Evolutionary conservation across 92 coral and sea anemone genomes (phyloP), one percentile per base, ranked within the genome.

Genomic region (Paragorgia papillata): DNA sequence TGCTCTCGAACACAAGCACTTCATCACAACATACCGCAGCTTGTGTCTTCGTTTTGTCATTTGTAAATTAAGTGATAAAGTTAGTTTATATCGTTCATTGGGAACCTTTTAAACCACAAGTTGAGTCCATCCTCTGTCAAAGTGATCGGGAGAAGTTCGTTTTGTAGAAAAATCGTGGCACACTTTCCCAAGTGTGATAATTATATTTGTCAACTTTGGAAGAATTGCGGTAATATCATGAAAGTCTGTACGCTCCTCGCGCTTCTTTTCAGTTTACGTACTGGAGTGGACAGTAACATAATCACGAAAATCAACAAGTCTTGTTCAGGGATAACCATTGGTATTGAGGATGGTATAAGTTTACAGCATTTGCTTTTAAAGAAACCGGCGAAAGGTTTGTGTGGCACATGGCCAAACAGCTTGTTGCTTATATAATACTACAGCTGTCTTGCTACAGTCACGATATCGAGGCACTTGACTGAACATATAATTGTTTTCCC

Each of bases 321-420:
- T 1, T 68, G 75, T 68, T 46, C 60, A 1, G 58, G 20, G 2
- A 54, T 68, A 44, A 44, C 58, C 44, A n/a, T 34, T 68, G 59
- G 32, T 20, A 26, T 20, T 48, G 24, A 68, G 48, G 7, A 7
- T 46, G 54, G 27, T n/a, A 49, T 68, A n/a, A n/a, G n/a, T 41
- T 57, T 59, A 44, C 40, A 44, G 40, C 13, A 37, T 44, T 33
- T 26, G n/a, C 8, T 68, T 25, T 29, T 68, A 31, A 46, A 28
- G 58, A 68, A 68, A 44, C 75, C 75, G 17, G 21, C 43, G 14
- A 9, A 24, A 68, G 75, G 75, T 68, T 68, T 26, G 75, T 41
- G 21, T 37, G 40, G 19, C 21, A 62, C 24, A 25, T 31, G 34
- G 2, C 40, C 32, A n/a, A 58, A 58, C 27, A 33, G 32, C 9